These are phyloP conservation scores for Drosophila albomicans DNA, from an alignment of 1,140 invertebrate species.

Conservation along the genomic window DNA sequence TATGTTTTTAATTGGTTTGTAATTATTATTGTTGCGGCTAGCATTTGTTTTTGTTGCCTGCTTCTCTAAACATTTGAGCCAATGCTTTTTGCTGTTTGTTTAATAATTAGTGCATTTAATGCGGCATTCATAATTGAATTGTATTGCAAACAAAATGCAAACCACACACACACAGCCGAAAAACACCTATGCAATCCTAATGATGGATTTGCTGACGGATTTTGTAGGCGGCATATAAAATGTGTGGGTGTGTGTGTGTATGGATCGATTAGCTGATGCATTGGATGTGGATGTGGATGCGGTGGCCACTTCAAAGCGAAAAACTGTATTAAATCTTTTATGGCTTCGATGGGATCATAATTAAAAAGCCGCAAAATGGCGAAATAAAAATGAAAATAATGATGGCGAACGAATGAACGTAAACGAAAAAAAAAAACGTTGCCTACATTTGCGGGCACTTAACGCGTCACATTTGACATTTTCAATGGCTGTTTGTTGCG, in stretches of 20 bases:
- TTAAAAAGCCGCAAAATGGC: conserved; percentile 55
- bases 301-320: background rate
- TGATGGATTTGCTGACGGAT: too few species aligned
- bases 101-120: conserved; percentile 64
- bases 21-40: conserved; percentile 72
- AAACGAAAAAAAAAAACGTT: conserved; percentile 52
- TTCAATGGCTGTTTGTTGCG: conserved; percentile 30
- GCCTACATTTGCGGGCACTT: conserved; percentile 72
- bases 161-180: conserved; percentile 5
- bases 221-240: too few species aligned
- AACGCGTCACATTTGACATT: conserved; percentile 63
- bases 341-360: conserved; percentile 40
- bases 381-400: conserved; percentile 38
- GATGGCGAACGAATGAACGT: background rate
- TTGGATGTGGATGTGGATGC: conserved; percentile 1
- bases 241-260: background rate
- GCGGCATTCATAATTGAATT: conserved; percentile 43
- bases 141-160: conserved; percentile 17
- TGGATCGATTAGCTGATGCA: conserved; percentile 19
- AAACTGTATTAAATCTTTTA: conserved; percentile 1
- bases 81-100: conserved; percentile 52
- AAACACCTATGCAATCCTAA: background rate
- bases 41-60: conserved; percentile 25
- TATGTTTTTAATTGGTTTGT: conserved; percentile 74
- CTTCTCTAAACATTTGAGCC: conserved; percentile 9